Evolutionary conservation across 1,140 invertebrate species (phyloP).

Genomic region (Microplitis demolitor): DNA sequence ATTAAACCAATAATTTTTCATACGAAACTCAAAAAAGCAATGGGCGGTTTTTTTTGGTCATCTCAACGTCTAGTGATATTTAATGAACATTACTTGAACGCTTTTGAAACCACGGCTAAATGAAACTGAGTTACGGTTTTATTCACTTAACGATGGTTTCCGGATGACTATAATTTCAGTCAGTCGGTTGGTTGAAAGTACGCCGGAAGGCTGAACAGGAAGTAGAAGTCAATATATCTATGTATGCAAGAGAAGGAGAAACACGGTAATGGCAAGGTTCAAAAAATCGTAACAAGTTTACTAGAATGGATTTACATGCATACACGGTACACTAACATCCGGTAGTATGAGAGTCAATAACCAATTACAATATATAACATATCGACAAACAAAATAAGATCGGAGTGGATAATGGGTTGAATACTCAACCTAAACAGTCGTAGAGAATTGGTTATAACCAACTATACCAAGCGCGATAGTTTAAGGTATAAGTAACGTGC

Average conservation of each 20-base stretch:
- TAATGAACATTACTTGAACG: background rate
- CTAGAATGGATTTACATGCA: background rate
- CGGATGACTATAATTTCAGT: background rate
- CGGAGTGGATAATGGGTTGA: background rate
- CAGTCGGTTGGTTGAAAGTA: conserved; percentile 20
- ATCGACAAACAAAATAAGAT: background rate
- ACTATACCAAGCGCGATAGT: background rate
- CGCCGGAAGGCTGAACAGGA: conserved; percentile 21
- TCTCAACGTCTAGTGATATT: no score
- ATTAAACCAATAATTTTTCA: no score
- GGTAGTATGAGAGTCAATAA: no score
- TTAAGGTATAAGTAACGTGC: conserved; percentile 9
- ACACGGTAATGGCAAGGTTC: background rate
- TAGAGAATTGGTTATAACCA: conserved; percentile 7
- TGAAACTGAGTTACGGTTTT: conserved; percentile 18
- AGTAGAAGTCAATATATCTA: conserved; percentile 9
- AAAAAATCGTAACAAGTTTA: background rate
- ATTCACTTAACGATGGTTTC: conserved; percentile 25
- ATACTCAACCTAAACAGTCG: background rate
- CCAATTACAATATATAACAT: no score
- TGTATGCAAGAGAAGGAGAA: conserved; percentile 1
- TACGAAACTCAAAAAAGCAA: no score
- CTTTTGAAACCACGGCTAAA: background rate
- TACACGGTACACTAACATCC: background rate
- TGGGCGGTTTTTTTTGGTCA: no score